Evolutionary conservation across 2,888 invertebrate genomes (phyloP).

Genomic region (Therioaphis trifolii): DNA sequence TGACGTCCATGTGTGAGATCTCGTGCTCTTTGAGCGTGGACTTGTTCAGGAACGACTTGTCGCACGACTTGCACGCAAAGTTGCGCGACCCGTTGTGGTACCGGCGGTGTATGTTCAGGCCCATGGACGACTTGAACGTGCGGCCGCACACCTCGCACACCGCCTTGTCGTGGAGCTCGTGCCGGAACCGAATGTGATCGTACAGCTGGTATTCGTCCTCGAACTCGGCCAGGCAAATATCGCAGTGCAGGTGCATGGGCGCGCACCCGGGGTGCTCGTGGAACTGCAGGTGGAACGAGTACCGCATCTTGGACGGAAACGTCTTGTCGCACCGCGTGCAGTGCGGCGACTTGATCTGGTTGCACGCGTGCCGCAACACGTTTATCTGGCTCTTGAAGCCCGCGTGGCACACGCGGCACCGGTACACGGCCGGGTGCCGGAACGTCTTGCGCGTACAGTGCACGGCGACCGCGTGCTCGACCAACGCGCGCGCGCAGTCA

Average conservation of each 20-base stretch:
- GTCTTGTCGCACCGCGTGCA: constrained; percentile 69
- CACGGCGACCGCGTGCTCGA: constrained; percentile 16
- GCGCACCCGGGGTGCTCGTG: constrained; percentile 64
- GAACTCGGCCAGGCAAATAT: constrained; percentile 67
- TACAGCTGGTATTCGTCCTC: constrained; percentile 71
- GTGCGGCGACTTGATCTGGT: constrained; percentile 50
- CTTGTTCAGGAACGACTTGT: constrained; percentile 72
- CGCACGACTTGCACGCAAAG: constrained; percentile 71
- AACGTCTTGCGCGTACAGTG: constrained; percentile 59
- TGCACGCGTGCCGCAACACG: constrained; percentile 64
- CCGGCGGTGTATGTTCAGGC: constrained; percentile 71
- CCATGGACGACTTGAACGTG: constrained; percentile 64
- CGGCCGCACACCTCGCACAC: constrained; percentile 65
- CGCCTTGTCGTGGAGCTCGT: constrained; percentile 64
- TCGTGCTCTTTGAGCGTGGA: constrained; percentile 73
- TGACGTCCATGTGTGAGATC: constrained; percentile 72
- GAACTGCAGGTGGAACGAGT: constrained; percentile 72
- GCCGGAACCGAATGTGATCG: constrained; percentile 69
- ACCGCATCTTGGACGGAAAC: constrained; percentile 72
- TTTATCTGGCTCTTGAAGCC: constrained; percentile 64
- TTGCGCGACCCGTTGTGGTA: constrained; percentile 72
- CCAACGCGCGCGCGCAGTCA: not conserved
- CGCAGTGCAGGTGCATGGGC: constrained; percentile 66
- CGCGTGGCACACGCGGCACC: constrained; percentile 63
- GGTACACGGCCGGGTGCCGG: constrained; percentile 63